Base-by-base conservation (phyloP, 1,140 invertebrate species). In the Saxidomus purpurata region DNA sequence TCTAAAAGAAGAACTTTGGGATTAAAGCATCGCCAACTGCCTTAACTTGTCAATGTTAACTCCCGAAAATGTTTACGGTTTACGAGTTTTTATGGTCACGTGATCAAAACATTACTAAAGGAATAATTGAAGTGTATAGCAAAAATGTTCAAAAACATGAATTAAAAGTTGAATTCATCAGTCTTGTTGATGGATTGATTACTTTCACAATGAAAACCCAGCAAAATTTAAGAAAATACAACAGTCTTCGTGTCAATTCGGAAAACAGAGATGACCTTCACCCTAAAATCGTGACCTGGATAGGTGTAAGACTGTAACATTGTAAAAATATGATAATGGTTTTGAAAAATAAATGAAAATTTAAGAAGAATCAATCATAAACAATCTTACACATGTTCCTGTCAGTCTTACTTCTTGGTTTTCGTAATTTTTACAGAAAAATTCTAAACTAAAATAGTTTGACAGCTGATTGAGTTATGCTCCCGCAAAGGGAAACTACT, bases 401-500 rank as follows among this genome's bases (percentile, higher is more conserved):
- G 17, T 31, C 22, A 19, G 8, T 1, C 1, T 47, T 31, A 55
- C 11, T 52, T 80, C 31, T 49, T 43, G 0, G 9, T 25, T 49
- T 25, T 4, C n/a, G 15, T 13, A 55, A 6, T 52, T 47, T 52
- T 55, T 13, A 55, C 15, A 11, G 28, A 25, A 55, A 25, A 80
- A 17, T 36, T 55, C 0, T 40, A 3, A 36, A 9, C 4, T 63
- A n/a, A 38, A 40, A n/a, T 52, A 0, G 28, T 34, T 82, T 61
- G 52, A 63, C 52, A 82, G 36, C 55, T 82, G 28, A 40, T 15
- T 8, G 15, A 47, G 1, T 49, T 36, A 28, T 8, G 63, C 31
- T 84, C 69, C 81, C 81, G 81, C 63, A 69, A 84, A 84, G 81
- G 81, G 81, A 69, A 49, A 25, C 25, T 22, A 84, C 81, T 84